A percentile compares a stretch with the other conserved stretches of the same genome.
Evolutionary conservation across 2,888 invertebrate species (phyloP).

Genomic region (Xestia xanthographa): DNA sequence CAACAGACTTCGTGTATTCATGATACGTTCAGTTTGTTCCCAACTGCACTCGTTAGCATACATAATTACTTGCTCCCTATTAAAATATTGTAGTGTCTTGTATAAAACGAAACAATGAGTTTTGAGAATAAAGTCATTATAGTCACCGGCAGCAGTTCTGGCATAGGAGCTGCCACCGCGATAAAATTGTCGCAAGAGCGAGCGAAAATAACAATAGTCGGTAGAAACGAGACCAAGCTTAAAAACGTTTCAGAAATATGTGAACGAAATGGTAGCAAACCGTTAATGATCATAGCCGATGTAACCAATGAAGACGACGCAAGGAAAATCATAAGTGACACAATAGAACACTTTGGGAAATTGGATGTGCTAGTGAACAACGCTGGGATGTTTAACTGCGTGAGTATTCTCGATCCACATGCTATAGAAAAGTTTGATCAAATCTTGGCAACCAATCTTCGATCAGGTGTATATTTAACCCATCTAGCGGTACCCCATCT

Average conservation of each 20-base stretch:
- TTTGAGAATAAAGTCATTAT: conserved; percentile 68
- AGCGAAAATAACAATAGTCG: conserved; percentile 67
- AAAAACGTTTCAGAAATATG: conserved; percentile 63
- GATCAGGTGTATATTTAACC: conserved; percentile 68
- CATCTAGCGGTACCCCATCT: conserved; percentile 94
- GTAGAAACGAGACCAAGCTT: conserved; percentile 68
- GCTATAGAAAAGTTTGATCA: conserved; percentile 69
- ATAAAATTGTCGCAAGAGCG: conserved; percentile 59
- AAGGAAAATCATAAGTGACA: conserved; percentile 63
- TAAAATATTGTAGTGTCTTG: conserved; percentile 2
- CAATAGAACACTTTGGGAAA: conserved; percentile 67
- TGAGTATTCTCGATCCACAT: conserved; percentile 63
- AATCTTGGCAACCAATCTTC: conserved; percentile 69
- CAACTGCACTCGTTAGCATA: conserved; percentile 11
- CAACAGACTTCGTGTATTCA: conserved; percentile 10
- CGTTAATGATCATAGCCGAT: conserved; percentile 68
- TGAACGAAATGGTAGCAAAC: conserved; percentile 61
- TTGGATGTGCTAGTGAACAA: conserved; percentile 74
- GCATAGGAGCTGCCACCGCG: conserved; percentile 68
- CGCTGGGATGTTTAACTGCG: conserved; percentile 62
- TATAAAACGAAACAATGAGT: conserved; percentile 54
- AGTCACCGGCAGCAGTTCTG: conserved; percentile 70
- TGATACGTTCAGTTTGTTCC: conserved; percentile 20
- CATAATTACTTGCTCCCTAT: conserved; percentile 3
- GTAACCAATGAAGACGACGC: conserved; percentile 65